Percentiles rank a stretch among this genome's conserved stretches.
These are phyloP conservation scores for Scaptomyza polygonia DNA, from an alignment of 2,888 invertebrate species.

Conservation along the genomic window DNA sequence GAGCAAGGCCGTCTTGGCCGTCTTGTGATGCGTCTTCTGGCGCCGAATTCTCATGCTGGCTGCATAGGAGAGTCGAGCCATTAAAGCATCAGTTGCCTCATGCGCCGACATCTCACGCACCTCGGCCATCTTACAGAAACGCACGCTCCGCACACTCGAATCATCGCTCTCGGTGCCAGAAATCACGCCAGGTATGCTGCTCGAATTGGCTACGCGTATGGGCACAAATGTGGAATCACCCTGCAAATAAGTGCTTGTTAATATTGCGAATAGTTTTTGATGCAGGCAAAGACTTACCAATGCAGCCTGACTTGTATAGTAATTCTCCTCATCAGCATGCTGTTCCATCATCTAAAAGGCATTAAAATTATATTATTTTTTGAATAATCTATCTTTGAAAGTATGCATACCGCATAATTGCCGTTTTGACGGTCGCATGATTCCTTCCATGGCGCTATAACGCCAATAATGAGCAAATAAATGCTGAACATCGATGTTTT, in stretches of 20 bases:
- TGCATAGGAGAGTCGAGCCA: slow-evolving; percentile 97
- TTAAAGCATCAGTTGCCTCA: slow-evolving; percentile 95
- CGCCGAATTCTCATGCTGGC: slow-evolving; percentile 93
- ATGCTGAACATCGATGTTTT: slow-evolving; percentile 97
- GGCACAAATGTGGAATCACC: slow-evolving; percentile 97
- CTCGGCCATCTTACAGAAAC: slow-evolving; percentile 96
- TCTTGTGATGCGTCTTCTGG: slow-evolving; percentile 86
- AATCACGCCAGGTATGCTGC: slow-evolving; percentile 65
- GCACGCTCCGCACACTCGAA: slow-evolving; percentile 92
- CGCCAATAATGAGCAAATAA: slow-evolving; percentile 94
- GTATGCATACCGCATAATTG: slow-evolving; percentile 89
- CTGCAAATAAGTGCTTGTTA: slow-evolving; percentile 84
- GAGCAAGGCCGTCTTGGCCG: slow-evolving; percentile 92
- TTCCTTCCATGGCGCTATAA: slow-evolving; percentile 95
- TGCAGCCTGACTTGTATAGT: slow-evolving; percentile 87
- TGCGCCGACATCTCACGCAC: slow-evolving; percentile 94
- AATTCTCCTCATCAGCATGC: slow-evolving; percentile 91
- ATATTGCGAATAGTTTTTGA: not conserved
- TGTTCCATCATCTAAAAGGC: slow-evolving; percentile 88
- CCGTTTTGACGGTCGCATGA: slow-evolving; percentile 89
- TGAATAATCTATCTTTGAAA: not conserved
- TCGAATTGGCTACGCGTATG: slow-evolving; percentile 86
- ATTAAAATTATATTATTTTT: not conserved
- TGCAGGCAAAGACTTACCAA: slow-evolving; percentile 65
- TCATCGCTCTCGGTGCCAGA: slow-evolving; percentile 94